Percentiles rank a stretch among this genome's conserved stretches.
phyloP scores from a whole-genome alignment of 1,140 invertebrate genomes.

The Chelonus insularis region DNA sequence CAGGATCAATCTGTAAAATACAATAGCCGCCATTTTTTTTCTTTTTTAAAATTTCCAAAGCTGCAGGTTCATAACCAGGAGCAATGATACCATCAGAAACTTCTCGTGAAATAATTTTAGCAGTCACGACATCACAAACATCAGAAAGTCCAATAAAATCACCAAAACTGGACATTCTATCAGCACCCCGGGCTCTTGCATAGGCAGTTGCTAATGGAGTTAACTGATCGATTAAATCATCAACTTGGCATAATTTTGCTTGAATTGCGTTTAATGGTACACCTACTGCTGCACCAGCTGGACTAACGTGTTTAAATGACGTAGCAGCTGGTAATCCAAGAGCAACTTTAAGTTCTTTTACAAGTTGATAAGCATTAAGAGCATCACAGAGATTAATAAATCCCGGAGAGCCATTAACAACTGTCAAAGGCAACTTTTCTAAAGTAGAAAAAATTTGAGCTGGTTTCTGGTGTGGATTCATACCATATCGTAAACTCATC shows the following conservation, averaged over 20 bases:
- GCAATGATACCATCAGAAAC: constrained; percentile 98
- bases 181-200: constrained; percentile 93
- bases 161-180: constrained; percentile 98
- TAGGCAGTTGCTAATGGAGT: constrained; percentile 93
- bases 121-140: constrained; percentile 85
- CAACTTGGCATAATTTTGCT: constrained; percentile 91
- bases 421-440: constrained; percentile 81
- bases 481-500: constrained; percentile 88
- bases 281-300: constrained; percentile 92
- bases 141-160: constrained; percentile 97
- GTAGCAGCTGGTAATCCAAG: constrained; percentile 87
- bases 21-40: constrained; percentile 96
- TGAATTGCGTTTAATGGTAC: constrained; percentile 73
- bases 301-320: constrained; percentile 98
- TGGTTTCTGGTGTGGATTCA: constrained; percentile 98
- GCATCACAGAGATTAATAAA: constrained; percentile 98
- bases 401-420: constrained; percentile 93
- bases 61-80: constrained; percentile 83
- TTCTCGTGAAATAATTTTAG: constrained; percentile 71
- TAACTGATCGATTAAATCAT: constrained; percentile 76
- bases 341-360: constrained; percentile 82
- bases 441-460: constrained; percentile 89
- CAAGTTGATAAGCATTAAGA: constrained; percentile 95
- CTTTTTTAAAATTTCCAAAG: constrained; percentile 86
- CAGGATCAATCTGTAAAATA: constrained; percentile 89